Base-by-base conservation (phyloP, 2,113 vertebrate species). In the Sander lucioperca region DNA sequence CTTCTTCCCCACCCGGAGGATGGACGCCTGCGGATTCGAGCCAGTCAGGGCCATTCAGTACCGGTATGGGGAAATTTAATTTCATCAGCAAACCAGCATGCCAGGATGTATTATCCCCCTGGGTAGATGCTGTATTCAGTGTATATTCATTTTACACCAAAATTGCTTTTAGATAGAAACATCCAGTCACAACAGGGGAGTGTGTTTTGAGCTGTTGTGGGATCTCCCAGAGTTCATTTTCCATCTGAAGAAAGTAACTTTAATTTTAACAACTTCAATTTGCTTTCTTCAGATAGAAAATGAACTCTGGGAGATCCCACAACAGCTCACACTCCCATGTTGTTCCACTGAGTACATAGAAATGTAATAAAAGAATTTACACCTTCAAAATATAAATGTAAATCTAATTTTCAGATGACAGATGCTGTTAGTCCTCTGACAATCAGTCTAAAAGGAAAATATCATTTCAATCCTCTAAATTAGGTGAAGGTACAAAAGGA, bases 31-130 rank as follows among this genome's bases (percentile, higher is more conserved):
- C 95, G 96, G 89, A 97, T 98, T 82, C 92, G 96, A 11, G 97
- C 97, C 84, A 97, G 97, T 91, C 97, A 98, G 89, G 97, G 97
- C 4, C 97, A 98, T 82, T 96, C 97, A 21, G 51, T 98, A 33
- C 93, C 96, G 96, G 97, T 97, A 75, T 15, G 83, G 19, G 4
- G 15, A 50, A 36, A 48, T 62, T 72, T 56, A 1, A 39, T 64
- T 79, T 59, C 4, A 6, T 48, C 0, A 21, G 23, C 11, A 67
- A 27, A 53, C 13, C 15, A 47, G 33, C 6, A 43, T 61, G 51
- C 18, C 4, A 47, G 2, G 9, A 64, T 71, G 13, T 47, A 8
- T 47, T 68, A 14, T 47, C 6, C 11, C 8, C 21, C 27, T 19
- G 1, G 3, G 30, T 47, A 50, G 14, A 61, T 58, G 14, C 25